Conservation (phyloP, 2,888 invertebrate genomes). For the Dryadula phaetusa region DNA sequence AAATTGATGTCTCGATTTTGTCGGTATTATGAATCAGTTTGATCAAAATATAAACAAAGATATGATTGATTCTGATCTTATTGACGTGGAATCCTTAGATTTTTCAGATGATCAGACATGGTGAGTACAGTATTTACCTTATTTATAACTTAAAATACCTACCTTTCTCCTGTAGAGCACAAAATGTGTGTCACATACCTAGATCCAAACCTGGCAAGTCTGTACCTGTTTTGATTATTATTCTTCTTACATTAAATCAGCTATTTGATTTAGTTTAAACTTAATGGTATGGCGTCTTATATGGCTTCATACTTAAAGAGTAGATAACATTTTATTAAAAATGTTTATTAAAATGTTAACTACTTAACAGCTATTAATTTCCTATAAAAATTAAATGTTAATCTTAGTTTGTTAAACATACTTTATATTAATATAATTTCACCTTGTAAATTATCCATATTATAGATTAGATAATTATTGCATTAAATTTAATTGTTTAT, state of each 20-base stretch:
- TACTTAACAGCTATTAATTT: background rate
- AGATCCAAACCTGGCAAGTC: conserved; percentile 26
- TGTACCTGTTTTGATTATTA: conserved; percentile 28
- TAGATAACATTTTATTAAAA: too few species aligned
- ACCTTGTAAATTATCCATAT: conserved; percentile 13
- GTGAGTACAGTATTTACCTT: conserved; percentile 63
- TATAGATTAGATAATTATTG: conserved; percentile 12
- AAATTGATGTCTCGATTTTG: conserved; percentile 77
- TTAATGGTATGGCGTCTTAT: background rate
- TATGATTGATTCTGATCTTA: conserved; percentile 82
- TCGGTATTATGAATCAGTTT: conserved; percentile 77
- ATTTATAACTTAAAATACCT: conserved; percentile 5
- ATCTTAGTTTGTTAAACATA: background rate
- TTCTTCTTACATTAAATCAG: conserved; percentile 1
- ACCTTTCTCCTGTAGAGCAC: conserved; percentile 11
- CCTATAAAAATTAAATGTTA: background rate
- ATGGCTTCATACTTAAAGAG: too few species aligned
- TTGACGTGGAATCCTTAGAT: conserved; percentile 83
- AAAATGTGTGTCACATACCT: conserved; percentile 24
- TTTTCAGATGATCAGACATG: conserved; percentile 85
- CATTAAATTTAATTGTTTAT: background rate
- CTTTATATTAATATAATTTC: background rate
- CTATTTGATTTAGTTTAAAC: background rate
- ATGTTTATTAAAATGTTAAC: background rate
- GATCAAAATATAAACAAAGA: conserved; percentile 84